A percentile compares a stretch with the other conserved stretches of the same genome.
Conservation (phyloP, 2,113 vertebrate genomes). For the Eclectus roratus region DNA sequence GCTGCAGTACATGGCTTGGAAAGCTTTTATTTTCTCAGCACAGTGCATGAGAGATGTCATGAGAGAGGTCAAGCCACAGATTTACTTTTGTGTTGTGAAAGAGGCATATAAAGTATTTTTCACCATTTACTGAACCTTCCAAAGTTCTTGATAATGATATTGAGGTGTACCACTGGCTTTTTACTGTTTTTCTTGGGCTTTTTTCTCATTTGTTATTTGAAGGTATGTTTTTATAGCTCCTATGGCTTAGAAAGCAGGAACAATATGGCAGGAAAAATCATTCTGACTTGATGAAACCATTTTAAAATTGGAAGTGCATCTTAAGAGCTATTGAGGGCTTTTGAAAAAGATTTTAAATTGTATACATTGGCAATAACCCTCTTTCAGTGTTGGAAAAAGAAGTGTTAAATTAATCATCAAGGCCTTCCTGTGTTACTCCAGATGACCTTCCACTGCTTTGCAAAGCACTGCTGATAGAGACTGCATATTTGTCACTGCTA, state of each 20-base stretch:
- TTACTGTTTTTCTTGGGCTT: background rate
- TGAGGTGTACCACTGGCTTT: background rate
- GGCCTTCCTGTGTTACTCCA: background rate
- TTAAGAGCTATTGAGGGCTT: background rate
- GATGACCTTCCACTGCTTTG: background rate
- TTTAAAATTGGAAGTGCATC: background rate
- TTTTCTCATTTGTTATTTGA: background rate
- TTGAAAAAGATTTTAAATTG: background rate
- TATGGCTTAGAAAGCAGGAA: background rate
- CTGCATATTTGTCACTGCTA: slow-evolving; percentile 12
- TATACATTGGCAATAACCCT: background rate
- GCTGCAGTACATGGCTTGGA: background rate
- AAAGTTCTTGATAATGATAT: background rate
- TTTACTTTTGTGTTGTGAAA: background rate
- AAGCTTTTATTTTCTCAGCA: background rate
- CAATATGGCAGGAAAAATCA: background rate
- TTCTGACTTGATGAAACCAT: background rate
- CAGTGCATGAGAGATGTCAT: background rate
- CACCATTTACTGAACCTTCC: background rate
- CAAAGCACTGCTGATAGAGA: background rate
- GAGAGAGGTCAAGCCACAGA: background rate
- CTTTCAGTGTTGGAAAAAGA: background rate
- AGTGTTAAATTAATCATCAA: background rate
- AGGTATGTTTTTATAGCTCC: background rate
- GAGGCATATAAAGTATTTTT: slow-evolving; percentile 15